phyloP scores from a whole-genome alignment of 92 coral and sea anemone species.

The Parazoanthus atlanticus region DNA sequence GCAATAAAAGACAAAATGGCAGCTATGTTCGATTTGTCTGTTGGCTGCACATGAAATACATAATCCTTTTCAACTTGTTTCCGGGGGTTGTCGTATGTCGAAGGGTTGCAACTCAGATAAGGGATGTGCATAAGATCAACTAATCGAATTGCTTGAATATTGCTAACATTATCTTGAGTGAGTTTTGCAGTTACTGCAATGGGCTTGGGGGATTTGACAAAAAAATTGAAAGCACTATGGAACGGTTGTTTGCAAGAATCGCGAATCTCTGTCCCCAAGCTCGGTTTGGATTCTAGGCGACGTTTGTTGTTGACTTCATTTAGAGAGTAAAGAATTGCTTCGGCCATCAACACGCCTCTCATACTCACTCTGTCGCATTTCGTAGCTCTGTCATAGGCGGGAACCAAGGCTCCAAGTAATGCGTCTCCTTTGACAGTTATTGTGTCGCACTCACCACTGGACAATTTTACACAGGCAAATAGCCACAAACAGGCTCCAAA shows the following conservation, averaged over 20 bases:
- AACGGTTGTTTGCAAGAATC: conserved; percentile 28
- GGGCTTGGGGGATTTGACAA: not conserved
- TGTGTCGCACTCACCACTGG: conserved; percentile 30
- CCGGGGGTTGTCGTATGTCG: conserved; percentile 48
- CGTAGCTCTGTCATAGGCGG: conserved; percentile 17
- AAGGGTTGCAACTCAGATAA: conserved; percentile 76
- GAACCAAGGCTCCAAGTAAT: conserved; percentile 14
- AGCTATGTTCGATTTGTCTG: conserved; percentile 66
- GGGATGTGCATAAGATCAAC: conserved; percentile 56
- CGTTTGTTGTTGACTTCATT: conserved; percentile 42
- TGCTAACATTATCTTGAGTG: conserved; percentile 33
- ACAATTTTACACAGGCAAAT: conserved; percentile 17
- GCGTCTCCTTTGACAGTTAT: conserved; percentile 17
- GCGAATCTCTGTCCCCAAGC: conserved; percentile 58
- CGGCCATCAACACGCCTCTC: conserved; percentile 59
- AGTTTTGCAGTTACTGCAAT: conserved; percentile 67
- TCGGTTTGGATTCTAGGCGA: conserved; percentile 20
- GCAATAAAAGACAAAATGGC: conserved; percentile 76
- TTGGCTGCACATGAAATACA: conserved; percentile 65
- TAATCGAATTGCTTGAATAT: conserved; percentile 34
- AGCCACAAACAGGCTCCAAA: conserved; percentile 19
- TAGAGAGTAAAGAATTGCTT: conserved; percentile 64
- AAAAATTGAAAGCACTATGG: not conserved
- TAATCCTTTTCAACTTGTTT: conserved; percentile 36
- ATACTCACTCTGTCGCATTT: conserved; percentile 44